Evolutionary conservation across 1,140 invertebrate species (phyloP), one percentile per base, ranked within the genome.

Genomic region (silkworm (Bombyx mori)): DNA sequence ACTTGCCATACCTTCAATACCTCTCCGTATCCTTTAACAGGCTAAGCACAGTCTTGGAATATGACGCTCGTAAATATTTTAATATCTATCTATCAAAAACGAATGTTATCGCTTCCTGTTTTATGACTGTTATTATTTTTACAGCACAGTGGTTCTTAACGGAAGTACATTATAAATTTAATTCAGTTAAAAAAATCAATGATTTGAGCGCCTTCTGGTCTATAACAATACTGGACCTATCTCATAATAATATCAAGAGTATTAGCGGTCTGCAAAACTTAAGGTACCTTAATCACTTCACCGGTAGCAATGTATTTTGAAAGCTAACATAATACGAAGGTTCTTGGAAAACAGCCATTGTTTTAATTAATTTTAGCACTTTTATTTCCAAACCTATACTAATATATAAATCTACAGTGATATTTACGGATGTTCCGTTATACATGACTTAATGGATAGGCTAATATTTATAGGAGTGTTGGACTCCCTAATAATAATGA

Each of bases 101-200:
- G n/a, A 51, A 22, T 43, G 18, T 22, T 42, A 43, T 54, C 51
- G 22, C n/a, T 54, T 58, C 54, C 44, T 42, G 43, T 52, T 54
- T 62, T 55, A 54, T 42, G 48, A 55, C 42, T 54, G 18, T 22
- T 56, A 12, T 35, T 35, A 42, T 35, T 54, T 69, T 79, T 79
- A 53, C 68, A 87, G 84, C 84, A 10, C 84, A 87, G 66, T 85
- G 82, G 82, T 82, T 82, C 58, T 68, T 87, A 51, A 78, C 84
- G 6, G 82, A 87, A 72, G 82, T 85, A 4, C 75, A 85, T 66
- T 87, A 84, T 54, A 80, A 74, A 68, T 82, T 76, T 61, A 87
- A 87, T 61, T 73, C 66, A 0, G 68, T 87, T 12, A 73, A 63
- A n/a, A 69, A 61, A 52, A 82, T 87, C 55, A 74, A 73, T 57